Conservation (phyloP, 2,113 vertebrate species). For the Cyprinodon variegatus region DNA sequence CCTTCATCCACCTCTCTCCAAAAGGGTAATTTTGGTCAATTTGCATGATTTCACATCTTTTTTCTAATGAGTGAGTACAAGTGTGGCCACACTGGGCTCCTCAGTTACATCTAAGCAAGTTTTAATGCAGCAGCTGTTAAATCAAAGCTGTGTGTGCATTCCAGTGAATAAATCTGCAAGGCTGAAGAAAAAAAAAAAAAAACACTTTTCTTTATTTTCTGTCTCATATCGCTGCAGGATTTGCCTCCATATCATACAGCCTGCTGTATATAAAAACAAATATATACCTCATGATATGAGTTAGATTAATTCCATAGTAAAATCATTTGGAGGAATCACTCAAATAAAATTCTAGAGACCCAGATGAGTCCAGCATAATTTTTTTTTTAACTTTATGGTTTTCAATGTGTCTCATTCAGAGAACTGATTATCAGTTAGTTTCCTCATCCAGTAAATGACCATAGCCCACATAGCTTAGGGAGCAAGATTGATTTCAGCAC, state of each 20-base stretch:
- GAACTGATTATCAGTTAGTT: too few species aligned
- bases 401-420: too few species aligned
- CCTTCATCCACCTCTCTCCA: neutral
- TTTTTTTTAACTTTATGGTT: too few species aligned
- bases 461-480: too few species aligned
- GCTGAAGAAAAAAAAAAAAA: neutral
- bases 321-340: neutral
- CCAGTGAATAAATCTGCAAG: conserved; percentile 9
- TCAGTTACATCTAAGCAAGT: conserved; percentile 11
- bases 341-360: neutral
- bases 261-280: conserved; percentile 1
- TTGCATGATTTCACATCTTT: neutral
- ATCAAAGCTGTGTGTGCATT: neutral
- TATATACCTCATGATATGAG: too few species aligned
- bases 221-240: conserved; percentile 11
- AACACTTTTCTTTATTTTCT: conserved; percentile 25
- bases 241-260: conserved; percentile 4
- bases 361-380: too few species aligned
- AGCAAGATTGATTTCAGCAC: too few species aligned
- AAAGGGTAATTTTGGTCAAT: neutral
- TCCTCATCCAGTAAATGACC: too few species aligned
- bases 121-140: conserved; percentile 16
- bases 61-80: neutral
- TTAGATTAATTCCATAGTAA: neutral
- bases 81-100: conserved; percentile 3